These are phyloP conservation scores for Erynnis tages DNA, from an alignment of 2,888 invertebrate species.

Conservation along the genomic window DNA sequence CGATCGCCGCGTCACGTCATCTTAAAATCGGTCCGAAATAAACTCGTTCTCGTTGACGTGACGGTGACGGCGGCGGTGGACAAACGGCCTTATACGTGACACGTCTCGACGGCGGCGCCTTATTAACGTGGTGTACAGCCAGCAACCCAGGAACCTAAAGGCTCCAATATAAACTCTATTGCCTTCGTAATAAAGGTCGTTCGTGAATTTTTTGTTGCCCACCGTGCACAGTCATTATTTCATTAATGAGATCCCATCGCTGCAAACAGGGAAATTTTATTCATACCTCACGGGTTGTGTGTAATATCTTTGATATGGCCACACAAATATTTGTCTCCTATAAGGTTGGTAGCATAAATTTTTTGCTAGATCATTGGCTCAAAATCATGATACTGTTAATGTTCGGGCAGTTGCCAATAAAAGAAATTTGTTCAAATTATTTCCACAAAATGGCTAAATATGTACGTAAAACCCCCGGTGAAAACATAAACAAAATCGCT, in stretches of 20 bases:
- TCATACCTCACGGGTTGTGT: neutral
- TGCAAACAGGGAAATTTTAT: conserved; percentile 3
- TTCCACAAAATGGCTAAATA: no score
- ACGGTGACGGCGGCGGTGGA: no score
- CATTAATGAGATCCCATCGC: conserved; percentile 5
- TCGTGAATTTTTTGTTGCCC: neutral
- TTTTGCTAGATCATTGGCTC: no score
- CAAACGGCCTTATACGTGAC: conserved; percentile 13
- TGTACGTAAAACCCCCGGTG: no score
- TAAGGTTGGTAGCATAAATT: no score
- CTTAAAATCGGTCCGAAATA: no score
- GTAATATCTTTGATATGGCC: neutral
- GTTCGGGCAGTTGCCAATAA: no score
- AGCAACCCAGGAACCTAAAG: neutral
- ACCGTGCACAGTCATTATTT: neutral
- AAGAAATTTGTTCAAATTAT: neutral
- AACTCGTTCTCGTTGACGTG: no score
- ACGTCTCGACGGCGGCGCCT: conserved; percentile 13
- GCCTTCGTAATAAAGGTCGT: neutral
- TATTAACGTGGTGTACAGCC: conserved; percentile 19
- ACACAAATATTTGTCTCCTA: no score
- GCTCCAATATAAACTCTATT: conserved; percentile 2
- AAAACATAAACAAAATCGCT: no score
- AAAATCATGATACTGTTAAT: no score
- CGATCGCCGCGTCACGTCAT: no score